A percentile compares a stretch with the other conserved stretches of the same genome.
These are phyloP conservation scores for Orientallactaga bullata DNA, from an alignment of 2,113 vertebrate genomes.

Conservation along the genomic window DNA sequence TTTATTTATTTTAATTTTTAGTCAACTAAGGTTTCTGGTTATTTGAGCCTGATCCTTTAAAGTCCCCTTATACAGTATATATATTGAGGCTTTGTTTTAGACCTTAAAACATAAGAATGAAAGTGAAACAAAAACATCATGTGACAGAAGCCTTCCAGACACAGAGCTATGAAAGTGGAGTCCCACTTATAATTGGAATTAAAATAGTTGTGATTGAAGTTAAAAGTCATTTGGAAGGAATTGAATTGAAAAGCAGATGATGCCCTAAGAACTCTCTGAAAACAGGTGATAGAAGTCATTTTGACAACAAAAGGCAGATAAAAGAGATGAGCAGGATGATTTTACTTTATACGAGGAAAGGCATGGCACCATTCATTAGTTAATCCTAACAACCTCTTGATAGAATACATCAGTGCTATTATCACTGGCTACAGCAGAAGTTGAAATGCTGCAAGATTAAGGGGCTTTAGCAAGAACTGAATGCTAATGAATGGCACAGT, in stretches of 20 bases:
- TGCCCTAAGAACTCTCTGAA: conserved; percentile 39
- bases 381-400: conserved; percentile 39
- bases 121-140: background rate
- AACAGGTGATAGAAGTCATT: background rate
- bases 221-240: conserved; percentile 39
- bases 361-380: conserved; percentile 54
- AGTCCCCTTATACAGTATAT: background rate
- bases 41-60: conserved; percentile 22
- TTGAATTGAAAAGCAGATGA: conserved; percentile 50
- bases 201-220: background rate
- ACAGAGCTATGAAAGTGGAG: conserved; percentile 26
- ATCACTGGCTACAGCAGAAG: conserved; percentile 56
- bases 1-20: background rate
- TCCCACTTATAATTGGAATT: conserved; percentile 13
- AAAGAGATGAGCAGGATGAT: conserved; percentile 43
- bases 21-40: background rate
- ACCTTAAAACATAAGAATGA: background rate
- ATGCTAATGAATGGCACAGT: conserved; percentile 31
- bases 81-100: background rate
- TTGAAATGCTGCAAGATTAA: conserved; percentile 46
- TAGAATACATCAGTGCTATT: conserved; percentile 30
- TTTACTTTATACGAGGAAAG: conserved; percentile 41
- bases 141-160: background rate
- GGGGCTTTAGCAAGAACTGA: conserved; percentile 33
- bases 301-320: conserved; percentile 40